These are phyloP conservation scores for Ctena decussata DNA, from an alignment of 2,888 invertebrate species.

Conservation along the genomic window DNA sequence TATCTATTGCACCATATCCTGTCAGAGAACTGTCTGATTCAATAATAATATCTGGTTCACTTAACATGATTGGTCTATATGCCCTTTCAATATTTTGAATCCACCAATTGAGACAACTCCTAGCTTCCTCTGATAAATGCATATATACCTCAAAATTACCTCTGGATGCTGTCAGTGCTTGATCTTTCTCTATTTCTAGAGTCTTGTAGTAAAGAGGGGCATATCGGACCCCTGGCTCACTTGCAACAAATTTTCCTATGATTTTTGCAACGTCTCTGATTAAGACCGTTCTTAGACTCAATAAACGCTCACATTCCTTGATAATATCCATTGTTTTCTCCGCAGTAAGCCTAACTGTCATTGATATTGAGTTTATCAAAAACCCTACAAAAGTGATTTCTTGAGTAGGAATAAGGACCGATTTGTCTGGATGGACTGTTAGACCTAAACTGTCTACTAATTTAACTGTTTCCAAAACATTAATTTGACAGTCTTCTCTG, in stretches of 20 bases:
- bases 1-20: conserved; percentile 10
- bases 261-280: background rate
- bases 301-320: background rate
- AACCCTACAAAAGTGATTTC: conserved; percentile 23
- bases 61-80: no score
- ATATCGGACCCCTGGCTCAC: background rate
- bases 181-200: no score
- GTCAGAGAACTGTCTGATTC: conserved; percentile 1
- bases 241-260: background rate
- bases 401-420: conserved; percentile 6
- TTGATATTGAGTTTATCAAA: background rate
- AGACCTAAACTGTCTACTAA: conserved; percentile 1
- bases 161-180: no score
- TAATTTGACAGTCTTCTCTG: background rate
- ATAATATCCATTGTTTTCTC: background rate
- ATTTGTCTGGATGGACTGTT: conserved; percentile 16
- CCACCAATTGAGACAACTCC: no score
- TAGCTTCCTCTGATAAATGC: no score
- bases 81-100: no score
- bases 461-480: background rate
- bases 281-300: no score
- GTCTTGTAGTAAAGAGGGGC: background rate
- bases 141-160: no score
- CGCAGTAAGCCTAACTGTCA: background rate
- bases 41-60: background rate